Evolutionary conservation across 2,888 invertebrate species (phyloP).

Genomic region (Sesia apiformis): DNA sequence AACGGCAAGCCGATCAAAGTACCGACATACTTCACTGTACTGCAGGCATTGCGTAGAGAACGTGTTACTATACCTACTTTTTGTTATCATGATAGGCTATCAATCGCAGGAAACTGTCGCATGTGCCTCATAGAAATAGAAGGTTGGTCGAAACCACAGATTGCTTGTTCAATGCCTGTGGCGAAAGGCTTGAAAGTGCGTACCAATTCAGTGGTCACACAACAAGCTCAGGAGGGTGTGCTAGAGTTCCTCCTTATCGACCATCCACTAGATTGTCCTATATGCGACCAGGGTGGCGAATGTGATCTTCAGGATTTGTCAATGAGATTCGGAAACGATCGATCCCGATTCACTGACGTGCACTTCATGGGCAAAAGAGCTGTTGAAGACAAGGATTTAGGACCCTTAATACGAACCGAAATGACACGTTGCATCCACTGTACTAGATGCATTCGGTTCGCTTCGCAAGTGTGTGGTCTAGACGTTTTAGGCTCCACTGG

Average conservation of each 20-base stretch:
- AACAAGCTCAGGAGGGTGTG: constrained; percentile 81
- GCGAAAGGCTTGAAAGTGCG: constrained; percentile 97
- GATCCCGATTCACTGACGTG: constrained; percentile 93
- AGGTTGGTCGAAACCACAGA: constrained; percentile 95
- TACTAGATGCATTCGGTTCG: constrained; percentile 97
- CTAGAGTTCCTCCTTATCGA: constrained; percentile 98
- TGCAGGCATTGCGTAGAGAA: constrained; percentile 74
- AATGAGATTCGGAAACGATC: constrained; percentile 96
- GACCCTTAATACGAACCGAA: constrained; percentile 95
- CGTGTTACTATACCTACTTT: constrained; percentile 85
- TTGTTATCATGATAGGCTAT: constrained; percentile 98
- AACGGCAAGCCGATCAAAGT: constrained; percentile 94
- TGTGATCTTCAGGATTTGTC: constrained; percentile 97
- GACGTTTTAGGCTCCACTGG: constrained; percentile 96
- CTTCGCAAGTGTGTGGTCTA: constrained; percentile 97
- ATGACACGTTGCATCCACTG: constrained; percentile 99
- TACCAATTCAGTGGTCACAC: constrained; percentile 92
- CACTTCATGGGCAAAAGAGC: constrained; percentile 93
- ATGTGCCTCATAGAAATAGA: constrained; percentile 99
- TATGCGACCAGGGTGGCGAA: constrained; percentile 98
- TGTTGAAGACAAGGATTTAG: constrained; percentile 97
- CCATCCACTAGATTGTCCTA: constrained; percentile 99
- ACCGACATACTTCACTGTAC: constrained; percentile 93
- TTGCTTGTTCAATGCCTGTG: constrained; percentile 99
- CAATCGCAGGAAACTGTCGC: constrained; percentile 98